Percentiles rank a stretch among this genome's conserved stretches.
These are phyloP conservation scores for Elgaria multicarinata DNA, from an alignment of 2,113 vertebrate species.

Conservation along the genomic window DNA sequence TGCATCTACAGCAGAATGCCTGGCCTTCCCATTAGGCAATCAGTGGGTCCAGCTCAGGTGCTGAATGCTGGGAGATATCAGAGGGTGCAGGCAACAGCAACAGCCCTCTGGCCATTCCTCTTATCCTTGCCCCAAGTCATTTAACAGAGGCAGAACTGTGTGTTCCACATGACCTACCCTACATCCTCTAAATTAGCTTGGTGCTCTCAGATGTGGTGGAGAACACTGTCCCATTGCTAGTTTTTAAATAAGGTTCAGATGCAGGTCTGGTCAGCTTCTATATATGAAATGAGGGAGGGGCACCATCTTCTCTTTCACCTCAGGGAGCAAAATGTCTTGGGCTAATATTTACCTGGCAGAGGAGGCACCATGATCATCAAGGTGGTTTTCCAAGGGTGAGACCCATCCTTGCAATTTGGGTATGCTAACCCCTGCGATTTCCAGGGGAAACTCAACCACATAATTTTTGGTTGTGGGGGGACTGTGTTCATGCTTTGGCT, in stretches of 20 bases:
- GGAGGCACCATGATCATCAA: too few relatives aligned
- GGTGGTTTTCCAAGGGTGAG: too few relatives aligned
- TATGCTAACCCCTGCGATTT: too few relatives aligned
- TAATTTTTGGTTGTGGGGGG: too few relatives aligned
- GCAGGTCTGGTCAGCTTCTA: neutral
- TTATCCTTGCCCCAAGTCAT: neutral
- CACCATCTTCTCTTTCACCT: neutral
- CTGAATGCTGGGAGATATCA: neutral
- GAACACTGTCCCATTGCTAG: neutral
- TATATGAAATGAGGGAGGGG: neutral
- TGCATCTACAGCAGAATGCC: neutral
- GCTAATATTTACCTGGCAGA: neutral
- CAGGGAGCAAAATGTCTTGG: neutral
- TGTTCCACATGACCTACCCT: neutral
- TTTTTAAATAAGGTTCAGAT: neutral
- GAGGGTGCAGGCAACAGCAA: neutral
- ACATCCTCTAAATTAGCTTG: neutral
- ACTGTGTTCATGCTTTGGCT: too few relatives aligned
- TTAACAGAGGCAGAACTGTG: neutral
- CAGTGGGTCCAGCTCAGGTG: too few relatives aligned
- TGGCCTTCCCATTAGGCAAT: too few relatives aligned
- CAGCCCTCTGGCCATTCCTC: neutral
- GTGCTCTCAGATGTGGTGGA: neutral
- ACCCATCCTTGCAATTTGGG: too few relatives aligned
- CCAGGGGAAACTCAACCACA: too few relatives aligned